Percentiles rank a stretch among this genome's conserved stretches.
Conservation (phyloP, 2,888 invertebrate species). For the Spilarctia lutea region DNA sequence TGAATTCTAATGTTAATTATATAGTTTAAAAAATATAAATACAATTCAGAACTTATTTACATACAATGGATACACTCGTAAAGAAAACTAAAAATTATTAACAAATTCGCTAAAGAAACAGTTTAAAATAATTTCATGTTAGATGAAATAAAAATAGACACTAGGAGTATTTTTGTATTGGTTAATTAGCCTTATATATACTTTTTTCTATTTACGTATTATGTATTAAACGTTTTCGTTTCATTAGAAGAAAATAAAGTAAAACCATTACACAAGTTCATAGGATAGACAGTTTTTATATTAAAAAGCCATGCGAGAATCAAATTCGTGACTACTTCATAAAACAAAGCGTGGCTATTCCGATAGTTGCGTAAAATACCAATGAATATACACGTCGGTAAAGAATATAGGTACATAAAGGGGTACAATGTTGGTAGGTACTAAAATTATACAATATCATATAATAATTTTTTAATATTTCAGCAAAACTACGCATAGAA, state of each 20-base stretch:
- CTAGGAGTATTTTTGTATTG: slow-evolving; percentile 80
- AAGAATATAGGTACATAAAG: slow-evolving; percentile 81
- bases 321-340: slow-evolving; percentile 60
- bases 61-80: slow-evolving; percentile 73
- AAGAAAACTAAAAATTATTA: slow-evolving; percentile 57
- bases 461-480: slow-evolving; percentile 75
- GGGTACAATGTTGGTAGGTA: slow-evolving; percentile 82
- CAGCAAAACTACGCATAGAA: slow-evolving; percentile 83
- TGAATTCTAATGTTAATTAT: slow-evolving; percentile 66
- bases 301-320: slow-evolving; percentile 82
- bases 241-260: slow-evolving; percentile 55
- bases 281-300: slow-evolving; percentile 50
- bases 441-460: slow-evolving; percentile 84
- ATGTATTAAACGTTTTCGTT: slow-evolving; percentile 75
- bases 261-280: slow-evolving; percentile 45
- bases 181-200: slow-evolving; percentile 80
- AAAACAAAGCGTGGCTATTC: slow-evolving; percentile 77
- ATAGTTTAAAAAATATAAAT: slow-evolving; percentile 66
- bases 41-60: slow-evolving; percentile 82
- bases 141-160: slow-evolving; percentile 77
- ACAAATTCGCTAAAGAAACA: slow-evolving; percentile 82
- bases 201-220: slow-evolving; percentile 82
- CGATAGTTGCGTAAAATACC: slow-evolving; percentile 71
- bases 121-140: slow-evolving; percentile 70
- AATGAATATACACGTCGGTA: slow-evolving; percentile 76